phyloP scores from a whole-genome alignment of 2,797 vertebrate species.

The Anas bernieri region DNA sequence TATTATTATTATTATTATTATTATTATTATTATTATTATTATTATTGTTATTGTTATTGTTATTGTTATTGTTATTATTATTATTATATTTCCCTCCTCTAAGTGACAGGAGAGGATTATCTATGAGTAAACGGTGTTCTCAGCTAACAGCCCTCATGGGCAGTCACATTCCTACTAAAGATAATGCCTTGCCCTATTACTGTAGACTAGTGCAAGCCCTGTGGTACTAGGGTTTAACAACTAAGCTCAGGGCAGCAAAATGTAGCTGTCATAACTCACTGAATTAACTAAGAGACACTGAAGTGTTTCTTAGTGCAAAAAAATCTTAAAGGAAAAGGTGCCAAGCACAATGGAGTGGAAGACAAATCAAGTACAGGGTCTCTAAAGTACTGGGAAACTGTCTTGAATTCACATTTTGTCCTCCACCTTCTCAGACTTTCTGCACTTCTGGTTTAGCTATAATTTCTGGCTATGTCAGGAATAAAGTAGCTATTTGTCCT shows the following conservation, averaged over 20 bases:
- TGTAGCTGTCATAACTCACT: too few relatives aligned
- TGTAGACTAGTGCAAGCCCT: background rate
- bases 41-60: too few relatives aligned
- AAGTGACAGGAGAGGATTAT: background rate
- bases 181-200: background rate
- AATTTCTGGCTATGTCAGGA: too few relatives aligned
- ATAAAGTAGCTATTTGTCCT: too few relatives aligned
- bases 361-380: background rate
- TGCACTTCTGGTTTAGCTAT: too few relatives aligned
- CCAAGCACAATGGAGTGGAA: too few relatives aligned
- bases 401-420: background rate
- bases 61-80: too few relatives aligned
- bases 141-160: background rate
- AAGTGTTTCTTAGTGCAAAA: too few relatives aligned
- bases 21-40: too few relatives aligned
- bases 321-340: background rate
- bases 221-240: background rate
- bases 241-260: too few relatives aligned
- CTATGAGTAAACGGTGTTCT: background rate
- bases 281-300: background rate
- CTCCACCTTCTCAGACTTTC: accelerated
- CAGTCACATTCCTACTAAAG: background rate
- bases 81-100: too few relatives aligned
- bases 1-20: too few relatives aligned
- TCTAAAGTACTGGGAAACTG: background rate